Evolutionary conservation across 1,140 invertebrate species (phyloP), one percentile per base, ranked within the genome.

Genomic region (Protaetia brevitarsis): DNA sequence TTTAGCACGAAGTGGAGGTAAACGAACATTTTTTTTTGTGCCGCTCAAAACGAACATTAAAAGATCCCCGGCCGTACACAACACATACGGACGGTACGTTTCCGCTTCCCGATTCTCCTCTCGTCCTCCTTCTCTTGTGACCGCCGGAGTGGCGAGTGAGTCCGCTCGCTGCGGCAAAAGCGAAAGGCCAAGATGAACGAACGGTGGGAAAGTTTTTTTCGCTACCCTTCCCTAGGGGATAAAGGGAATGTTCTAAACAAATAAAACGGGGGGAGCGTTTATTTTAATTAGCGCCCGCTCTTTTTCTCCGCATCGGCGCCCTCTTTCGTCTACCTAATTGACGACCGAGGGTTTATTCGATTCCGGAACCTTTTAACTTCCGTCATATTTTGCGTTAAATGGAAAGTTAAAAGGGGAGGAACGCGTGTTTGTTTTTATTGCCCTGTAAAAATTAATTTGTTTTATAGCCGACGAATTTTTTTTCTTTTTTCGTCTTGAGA

Each of bases 301-400:
- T 51, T 51, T 37, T 37, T 37, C 11, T 51, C 7, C 41, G 19
- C 41, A n/a, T n/a, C 41, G 26, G 41, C 41, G 41, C 41, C 41
- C 41, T 23, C 41, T 51, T 51, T 51, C 13, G 41, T 16, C 41
- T n/a, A n/a, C n/a, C n/a, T 51, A 51, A 51, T 51, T 51, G 41
- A 51, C 41, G 41, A 51, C 41, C n/a, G n/a, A 19, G 41, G 41
- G 41, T 51, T 51, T 51, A 51, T 51, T 51, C 41, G 41, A 51
- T 51, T 51, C 41, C 41, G 41, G 19, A 11, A 51, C 41, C 41
- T 51, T 51, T 51, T 51, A 51, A 8, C n/a, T n/a, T 51, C 41
- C 41, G 41, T 51, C 41, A 51, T 51, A 51, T 51, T 51, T 51
- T 26, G 19, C 26, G 19, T 19, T 51, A 51, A 51, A 51, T 51